These are phyloP conservation scores for Perizoma flavofasciatum DNA, from an alignment of 2,888 invertebrate species.

Conservation along the genomic window DNA sequence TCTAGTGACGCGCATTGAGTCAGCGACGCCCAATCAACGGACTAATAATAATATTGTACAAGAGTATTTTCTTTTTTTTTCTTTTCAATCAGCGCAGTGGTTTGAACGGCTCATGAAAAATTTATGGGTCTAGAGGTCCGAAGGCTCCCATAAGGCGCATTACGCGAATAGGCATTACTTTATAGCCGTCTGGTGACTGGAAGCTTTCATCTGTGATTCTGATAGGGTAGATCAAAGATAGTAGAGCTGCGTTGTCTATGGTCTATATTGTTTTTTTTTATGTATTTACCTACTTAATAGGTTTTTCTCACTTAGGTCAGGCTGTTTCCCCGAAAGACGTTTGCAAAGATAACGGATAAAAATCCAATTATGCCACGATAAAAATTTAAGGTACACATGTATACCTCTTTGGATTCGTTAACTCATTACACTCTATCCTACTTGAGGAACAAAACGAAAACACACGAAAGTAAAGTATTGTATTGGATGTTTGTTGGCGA, in stretches of 20 bases:
- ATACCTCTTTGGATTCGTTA: too few species aligned
- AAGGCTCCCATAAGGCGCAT: slow-evolving; percentile 63
- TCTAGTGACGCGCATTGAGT: slow-evolving; percentile 19
- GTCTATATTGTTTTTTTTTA: neutral
- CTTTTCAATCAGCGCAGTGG: slow-evolving; percentile 66
- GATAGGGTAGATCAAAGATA: slow-evolving; percentile 7
- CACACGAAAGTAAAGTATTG: too few species aligned
- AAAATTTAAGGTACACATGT: too few species aligned
- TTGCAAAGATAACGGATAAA: too few species aligned
- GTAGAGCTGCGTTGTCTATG: neutral
- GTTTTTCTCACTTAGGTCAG: too few species aligned
- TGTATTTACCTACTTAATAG: too few species aligned
- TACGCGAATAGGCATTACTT: slow-evolving; percentile 76
- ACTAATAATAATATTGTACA: slow-evolving; percentile 59
- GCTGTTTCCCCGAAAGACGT: too few species aligned
- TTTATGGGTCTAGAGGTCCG: slow-evolving; percentile 61
- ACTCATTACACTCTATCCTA: too few species aligned
- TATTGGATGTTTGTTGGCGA: too few species aligned
- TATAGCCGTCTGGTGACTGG: slow-evolving; percentile 48
- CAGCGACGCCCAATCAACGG: slow-evolving; percentile 53
- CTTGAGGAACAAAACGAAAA: too few species aligned
- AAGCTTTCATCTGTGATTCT: slow-evolving; percentile 30
- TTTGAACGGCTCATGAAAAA: slow-evolving; percentile 76
- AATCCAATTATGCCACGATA: too few species aligned
- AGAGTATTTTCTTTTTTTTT: slow-evolving; percentile 52